Conservation (phyloP, 2,797 vertebrate species). For the Emydoidea blandingii region DNA sequence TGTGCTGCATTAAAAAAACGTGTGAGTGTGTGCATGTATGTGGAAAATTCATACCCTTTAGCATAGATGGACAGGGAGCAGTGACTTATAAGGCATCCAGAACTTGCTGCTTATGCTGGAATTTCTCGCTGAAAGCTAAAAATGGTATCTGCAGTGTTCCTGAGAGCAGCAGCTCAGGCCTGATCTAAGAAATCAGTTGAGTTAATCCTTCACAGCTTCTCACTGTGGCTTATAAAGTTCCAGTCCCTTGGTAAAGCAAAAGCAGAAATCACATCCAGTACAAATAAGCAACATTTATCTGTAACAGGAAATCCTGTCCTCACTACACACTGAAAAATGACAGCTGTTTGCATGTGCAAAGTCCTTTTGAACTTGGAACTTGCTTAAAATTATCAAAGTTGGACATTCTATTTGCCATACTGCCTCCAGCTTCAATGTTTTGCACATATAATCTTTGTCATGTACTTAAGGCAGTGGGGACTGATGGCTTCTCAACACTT, state of each 20-base stretch:
- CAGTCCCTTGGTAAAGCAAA: background rate
- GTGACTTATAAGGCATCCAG: background rate
- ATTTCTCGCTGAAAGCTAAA: background rate
- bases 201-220: background rate
- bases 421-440: background rate
- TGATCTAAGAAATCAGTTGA: background rate
- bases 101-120: background rate
- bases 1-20: background rate
- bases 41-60: background rate
- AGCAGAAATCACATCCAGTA: background rate
- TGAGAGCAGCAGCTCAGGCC: background rate
- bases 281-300: background rate
- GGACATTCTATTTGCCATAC: background rate
- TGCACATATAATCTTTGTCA: background rate
- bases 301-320: constrained; percentile 1
- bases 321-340: background rate
- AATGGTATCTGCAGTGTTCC: background rate
- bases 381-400: background rate
- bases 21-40: background rate
- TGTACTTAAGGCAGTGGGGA: background rate
- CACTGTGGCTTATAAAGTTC: background rate
- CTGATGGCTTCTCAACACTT: background rate
- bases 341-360: background rate
- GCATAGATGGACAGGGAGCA: background rate
- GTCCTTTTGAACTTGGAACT: background rate